These are phyloP conservation scores for Mya arenaria DNA, from an alignment of 1,140 invertebrate species.

Conservation along the genomic window DNA sequence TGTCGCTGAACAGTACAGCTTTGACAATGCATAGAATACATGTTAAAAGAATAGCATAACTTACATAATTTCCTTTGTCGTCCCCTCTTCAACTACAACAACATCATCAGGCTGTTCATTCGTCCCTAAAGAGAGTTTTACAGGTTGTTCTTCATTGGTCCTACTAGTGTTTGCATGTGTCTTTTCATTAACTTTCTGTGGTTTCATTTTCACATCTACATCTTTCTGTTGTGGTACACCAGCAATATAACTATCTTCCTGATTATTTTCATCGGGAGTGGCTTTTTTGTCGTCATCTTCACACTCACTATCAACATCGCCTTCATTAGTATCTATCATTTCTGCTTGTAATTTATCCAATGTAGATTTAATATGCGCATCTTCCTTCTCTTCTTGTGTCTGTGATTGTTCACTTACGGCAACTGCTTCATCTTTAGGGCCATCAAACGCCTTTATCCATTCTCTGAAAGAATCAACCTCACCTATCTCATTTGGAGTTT, in stretches of 20 bases:
- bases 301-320: no score
- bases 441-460: constrained; percentile 23
- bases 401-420: not conserved
- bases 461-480: not conserved
- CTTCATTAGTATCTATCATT: not conserved
- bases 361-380: not conserved
- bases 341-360: not conserved
- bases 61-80: constrained; percentile 43
- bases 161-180: no score
- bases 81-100: constrained; percentile 24
- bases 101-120: constrained; percentile 16
- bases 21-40: no score
- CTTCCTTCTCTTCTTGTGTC: not conserved
- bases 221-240: no score
- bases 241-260: no score
- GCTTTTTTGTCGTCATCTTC: no score
- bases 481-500: not conserved
- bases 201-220: no score
- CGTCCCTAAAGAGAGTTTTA: no score
- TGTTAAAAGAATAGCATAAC: not conserved
- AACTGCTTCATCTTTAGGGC: not conserved
- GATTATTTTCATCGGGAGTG: no score
- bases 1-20: no score
- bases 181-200: no score
- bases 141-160: no score